A percentile compares a stretch with the other conserved stretches of the same genome.
These are phyloP conservation scores for Melanostoma scalare DNA, from an alignment of 2,888 invertebrate genomes.

Conservation along the genomic window DNA sequence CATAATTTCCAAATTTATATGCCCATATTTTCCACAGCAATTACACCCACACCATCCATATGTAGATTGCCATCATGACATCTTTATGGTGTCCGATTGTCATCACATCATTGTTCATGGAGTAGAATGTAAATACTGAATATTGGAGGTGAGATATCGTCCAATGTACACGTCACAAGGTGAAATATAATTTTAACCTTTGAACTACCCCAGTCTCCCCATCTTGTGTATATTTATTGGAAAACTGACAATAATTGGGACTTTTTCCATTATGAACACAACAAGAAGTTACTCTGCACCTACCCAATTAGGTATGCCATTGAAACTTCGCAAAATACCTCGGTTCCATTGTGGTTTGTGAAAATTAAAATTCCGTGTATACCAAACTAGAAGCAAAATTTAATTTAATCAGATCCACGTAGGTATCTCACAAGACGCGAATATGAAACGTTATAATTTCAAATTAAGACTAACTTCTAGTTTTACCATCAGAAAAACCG, in stretches of 20 bases:
- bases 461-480: conserved; percentile 25
- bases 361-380: too few relatives aligned
- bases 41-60: background rate
- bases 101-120: conserved; percentile 39
- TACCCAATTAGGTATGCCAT: too few relatives aligned
- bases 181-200: conserved; percentile 55
- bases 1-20: background rate
- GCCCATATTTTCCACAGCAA: background rate
- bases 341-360: too few relatives aligned
- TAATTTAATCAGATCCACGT: conserved; percentile 45
- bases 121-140: background rate
- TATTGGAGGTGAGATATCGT: conserved; percentile 41
- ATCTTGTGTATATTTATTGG: conserved; percentile 34
- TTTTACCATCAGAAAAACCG: conserved; percentile 3
- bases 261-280: conserved; percentile 13
- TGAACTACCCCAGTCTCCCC: conserved; percentile 29
- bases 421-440: conserved; percentile 9
- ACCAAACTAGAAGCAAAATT: conserved; percentile 4
- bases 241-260: conserved; percentile 31
- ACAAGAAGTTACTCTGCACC: background rate
- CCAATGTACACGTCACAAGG: conserved; percentile 41
- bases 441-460: conserved; percentile 26
- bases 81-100: conserved; percentile 38
- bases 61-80: conserved; percentile 38
- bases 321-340: too few relatives aligned